Evolutionary conservation across 2,797 vertebrate species (phyloP).

Genomic region (Emydoidea blandingii): DNA sequence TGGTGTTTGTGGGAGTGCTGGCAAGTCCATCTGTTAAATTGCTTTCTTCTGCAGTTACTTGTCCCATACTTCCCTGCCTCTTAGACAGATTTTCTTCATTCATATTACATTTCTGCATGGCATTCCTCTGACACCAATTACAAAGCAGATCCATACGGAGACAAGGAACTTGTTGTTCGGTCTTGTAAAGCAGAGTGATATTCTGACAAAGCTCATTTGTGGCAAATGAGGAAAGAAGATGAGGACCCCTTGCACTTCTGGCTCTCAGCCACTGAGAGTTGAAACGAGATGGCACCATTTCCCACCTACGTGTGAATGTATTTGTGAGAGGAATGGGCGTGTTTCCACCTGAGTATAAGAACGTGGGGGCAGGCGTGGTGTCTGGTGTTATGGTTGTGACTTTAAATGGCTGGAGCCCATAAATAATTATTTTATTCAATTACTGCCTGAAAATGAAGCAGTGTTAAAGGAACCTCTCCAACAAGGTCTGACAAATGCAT

Average conservation of each 20-base stretch:
- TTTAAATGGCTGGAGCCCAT: conserved; percentile 71
- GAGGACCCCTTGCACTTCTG: background rate
- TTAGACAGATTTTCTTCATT: accelerated
- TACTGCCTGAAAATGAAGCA: conserved; percentile 65
- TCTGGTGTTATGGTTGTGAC: conserved; percentile 66
- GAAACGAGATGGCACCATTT: conserved; percentile 57
- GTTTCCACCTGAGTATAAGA: conserved; percentile 43
- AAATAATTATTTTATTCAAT: conserved; percentile 76
- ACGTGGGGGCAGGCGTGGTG: conserved; percentile 20
- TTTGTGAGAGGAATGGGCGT: conserved; percentile 67
- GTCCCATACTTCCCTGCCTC: background rate
- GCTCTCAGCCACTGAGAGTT: conserved; percentile 46
- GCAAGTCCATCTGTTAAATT: background rate
- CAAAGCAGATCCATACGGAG: background rate
- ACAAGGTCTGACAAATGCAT: background rate
- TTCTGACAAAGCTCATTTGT: background rate
- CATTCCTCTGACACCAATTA: accelerated
- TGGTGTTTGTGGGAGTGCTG: background rate
- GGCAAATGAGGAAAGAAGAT: conserved; percentile 18
- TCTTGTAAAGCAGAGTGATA: background rate
- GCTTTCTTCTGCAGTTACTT: background rate
- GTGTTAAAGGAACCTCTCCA: conserved; percentile 54
- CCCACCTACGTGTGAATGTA: conserved; percentile 70
- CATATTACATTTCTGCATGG: accelerated
- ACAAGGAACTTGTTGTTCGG: background rate